These are phyloP conservation scores for Bhutanitis thaidina DNA, from an alignment of 2,888 invertebrate genomes.

Conservation along the genomic window DNA sequence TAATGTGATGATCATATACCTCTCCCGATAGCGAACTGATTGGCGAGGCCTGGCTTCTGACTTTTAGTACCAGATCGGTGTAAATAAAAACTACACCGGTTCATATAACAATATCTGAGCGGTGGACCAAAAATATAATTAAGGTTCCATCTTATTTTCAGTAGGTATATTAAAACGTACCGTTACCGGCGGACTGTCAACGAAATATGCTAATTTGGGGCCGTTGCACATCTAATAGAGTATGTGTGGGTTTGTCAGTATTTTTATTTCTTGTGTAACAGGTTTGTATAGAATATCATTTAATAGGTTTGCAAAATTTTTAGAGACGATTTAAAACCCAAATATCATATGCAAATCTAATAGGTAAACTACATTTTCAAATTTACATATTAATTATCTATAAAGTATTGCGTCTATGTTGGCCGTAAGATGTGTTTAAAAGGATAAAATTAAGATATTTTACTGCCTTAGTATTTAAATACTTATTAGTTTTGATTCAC, in stretches of 20 bases:
- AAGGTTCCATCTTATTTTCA: no score
- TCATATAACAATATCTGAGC: no score
- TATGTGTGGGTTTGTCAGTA: not conserved
- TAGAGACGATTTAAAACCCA: not conserved
- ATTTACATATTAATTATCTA: no score
- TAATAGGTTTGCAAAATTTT: not conserved
- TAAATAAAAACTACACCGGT: no score
- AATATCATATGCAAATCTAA: not conserved
- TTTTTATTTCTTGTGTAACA: constrained; percentile 1
- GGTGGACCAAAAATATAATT: no score
- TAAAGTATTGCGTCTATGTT: not conserved
- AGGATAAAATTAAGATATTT: no score
- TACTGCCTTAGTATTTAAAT: no score
- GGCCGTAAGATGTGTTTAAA: not conserved
- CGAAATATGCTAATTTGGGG: constrained; percentile 6
- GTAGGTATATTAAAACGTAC: not conserved
- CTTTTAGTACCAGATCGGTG: no score
- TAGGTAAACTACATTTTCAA: not conserved
- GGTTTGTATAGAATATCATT: not conserved
- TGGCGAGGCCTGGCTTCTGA: no score
- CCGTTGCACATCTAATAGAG: not conserved
- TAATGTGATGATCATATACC: no score
- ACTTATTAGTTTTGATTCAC: no score
- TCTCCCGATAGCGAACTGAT: no score
- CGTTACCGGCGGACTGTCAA: constrained; percentile 8